Conservation (phyloP, 2,888 invertebrate genomes). For the Synanthedon andrenaeformis region DNA sequence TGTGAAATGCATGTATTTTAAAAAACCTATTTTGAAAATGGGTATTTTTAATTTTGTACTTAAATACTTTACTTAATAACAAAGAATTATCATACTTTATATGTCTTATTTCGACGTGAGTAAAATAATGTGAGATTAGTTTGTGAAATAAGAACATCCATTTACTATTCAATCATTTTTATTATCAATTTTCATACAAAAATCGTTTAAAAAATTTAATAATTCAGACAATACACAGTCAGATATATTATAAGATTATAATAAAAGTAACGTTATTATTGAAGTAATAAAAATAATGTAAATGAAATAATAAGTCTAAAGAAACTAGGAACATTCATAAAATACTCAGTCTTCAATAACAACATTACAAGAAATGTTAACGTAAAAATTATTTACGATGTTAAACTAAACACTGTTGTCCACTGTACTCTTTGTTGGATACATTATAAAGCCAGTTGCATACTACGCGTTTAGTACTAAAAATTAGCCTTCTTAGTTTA, state of each 20-base stretch:
- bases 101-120: too few relatives aligned
- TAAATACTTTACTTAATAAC: too few relatives aligned
- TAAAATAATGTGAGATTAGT: not conserved
- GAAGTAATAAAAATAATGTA: constrained; percentile 56
- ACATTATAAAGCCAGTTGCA: not conserved
- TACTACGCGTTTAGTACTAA: not conserved
- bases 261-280: constrained; percentile 56
- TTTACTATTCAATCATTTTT: constrained; percentile 62
- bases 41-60: too few relatives aligned
- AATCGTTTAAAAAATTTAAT: constrained; percentile 69
- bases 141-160: constrained; percentile 32
- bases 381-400: constrained; percentile 34
- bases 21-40: too few relatives aligned
- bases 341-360: constrained; percentile 62
- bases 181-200: constrained; percentile 65
- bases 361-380: constrained; percentile 58
- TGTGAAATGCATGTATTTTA: too few relatives aligned
- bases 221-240: constrained; percentile 68
- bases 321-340: constrained; percentile 69
- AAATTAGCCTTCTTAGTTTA: too few relatives aligned
- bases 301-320: constrained; percentile 66
- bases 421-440: constrained; percentile 13
- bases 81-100: too few relatives aligned
- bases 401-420: constrained; percentile 52
- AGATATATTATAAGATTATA: constrained; percentile 64